Conservation (phyloP, 1,140 invertebrate species). For the Bombus consobrinus region DNA sequence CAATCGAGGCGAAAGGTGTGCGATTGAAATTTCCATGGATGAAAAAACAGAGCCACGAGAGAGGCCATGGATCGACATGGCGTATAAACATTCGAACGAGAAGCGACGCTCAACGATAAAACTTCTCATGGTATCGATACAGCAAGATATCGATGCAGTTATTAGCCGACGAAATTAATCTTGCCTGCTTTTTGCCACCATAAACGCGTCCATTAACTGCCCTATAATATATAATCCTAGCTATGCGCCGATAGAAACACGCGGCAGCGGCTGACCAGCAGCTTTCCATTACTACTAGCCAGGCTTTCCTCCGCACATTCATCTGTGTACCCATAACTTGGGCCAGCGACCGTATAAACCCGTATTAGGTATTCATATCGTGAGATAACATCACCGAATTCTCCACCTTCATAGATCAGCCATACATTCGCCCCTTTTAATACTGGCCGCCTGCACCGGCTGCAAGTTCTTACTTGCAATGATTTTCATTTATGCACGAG, state of each 20-base stretch:
- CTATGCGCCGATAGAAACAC: constrained; percentile 1
- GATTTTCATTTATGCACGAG: constrained; percentile 45
- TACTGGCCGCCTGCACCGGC: not conserved
- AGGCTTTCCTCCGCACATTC: constrained; percentile 9
- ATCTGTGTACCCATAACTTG: constrained; percentile 6
- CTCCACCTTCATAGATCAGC: constrained; percentile 44
- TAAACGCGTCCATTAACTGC: constrained; percentile 37
- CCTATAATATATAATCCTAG: constrained; percentile 45
- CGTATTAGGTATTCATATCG: constrained; percentile 62
- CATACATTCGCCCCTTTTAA: constrained; percentile 40
- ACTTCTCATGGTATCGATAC: no score
- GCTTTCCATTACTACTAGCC: constrained; percentile 15
- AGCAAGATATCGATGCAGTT: constrained; percentile 8
- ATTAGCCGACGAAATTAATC: constrained; percentile 44
- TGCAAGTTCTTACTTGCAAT: constrained; percentile 25
- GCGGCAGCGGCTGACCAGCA: constrained; percentile 13
- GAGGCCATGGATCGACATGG: no score
- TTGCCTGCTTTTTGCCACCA: not conserved
- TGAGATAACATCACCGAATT: constrained; percentile 40
- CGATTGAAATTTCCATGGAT: not conserved
- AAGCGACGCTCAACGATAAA: not conserved
- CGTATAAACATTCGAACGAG: no score
- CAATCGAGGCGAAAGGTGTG: not conserved
- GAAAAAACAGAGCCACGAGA: not conserved
- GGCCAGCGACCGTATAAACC: constrained; percentile 15